Evolutionary conservation across 2,797 vertebrate genomes (phyloP).

Genomic region (Rhadinocentrus ornatus): DNA sequence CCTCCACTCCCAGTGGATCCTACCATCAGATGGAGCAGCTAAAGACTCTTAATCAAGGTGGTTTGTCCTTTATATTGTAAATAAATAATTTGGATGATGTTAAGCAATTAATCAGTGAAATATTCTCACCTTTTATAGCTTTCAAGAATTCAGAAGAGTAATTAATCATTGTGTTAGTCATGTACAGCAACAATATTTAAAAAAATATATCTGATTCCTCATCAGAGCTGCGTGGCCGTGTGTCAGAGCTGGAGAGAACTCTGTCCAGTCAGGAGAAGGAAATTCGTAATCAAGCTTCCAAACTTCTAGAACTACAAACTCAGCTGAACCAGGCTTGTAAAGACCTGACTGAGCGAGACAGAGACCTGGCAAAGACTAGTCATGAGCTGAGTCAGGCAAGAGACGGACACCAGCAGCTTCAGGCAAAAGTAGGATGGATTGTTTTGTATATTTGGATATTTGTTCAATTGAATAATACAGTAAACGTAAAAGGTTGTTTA

Average conservation of each 20-base stretch:
- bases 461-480: not conserved
- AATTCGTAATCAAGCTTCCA: slow-evolving; percentile 79
- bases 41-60: slow-evolving; percentile 90
- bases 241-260: slow-evolving; percentile 85
- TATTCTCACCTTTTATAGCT: too few species aligned
- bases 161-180: not conserved
- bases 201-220: slow-evolving; percentile 8
- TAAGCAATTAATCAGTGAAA: not conserved
- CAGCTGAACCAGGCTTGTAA: slow-evolving; percentile 84
- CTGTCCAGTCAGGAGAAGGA: slow-evolving; percentile 88
- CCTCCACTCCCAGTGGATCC: slow-evolving; percentile 65
- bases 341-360: slow-evolving; percentile 87
- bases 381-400: slow-evolving; percentile 85
- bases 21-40: slow-evolving; percentile 84
- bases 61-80: slow-evolving; percentile 8
- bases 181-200: not conserved
- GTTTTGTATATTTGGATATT: not conserved
- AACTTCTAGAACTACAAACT: slow-evolving; percentile 85
- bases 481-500: not conserved
- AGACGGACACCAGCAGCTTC: slow-evolving; percentile 82
- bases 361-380: slow-evolving; percentile 82
- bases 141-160: not conserved
- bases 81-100: not conserved
- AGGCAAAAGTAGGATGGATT: slow-evolving; percentile 81
- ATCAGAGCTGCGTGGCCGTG: slow-evolving; percentile 70